Evolutionary conservation across 2,797 vertebrate genomes (phyloP).

Genomic region (Enteromius afrohamiltoni): DNA sequence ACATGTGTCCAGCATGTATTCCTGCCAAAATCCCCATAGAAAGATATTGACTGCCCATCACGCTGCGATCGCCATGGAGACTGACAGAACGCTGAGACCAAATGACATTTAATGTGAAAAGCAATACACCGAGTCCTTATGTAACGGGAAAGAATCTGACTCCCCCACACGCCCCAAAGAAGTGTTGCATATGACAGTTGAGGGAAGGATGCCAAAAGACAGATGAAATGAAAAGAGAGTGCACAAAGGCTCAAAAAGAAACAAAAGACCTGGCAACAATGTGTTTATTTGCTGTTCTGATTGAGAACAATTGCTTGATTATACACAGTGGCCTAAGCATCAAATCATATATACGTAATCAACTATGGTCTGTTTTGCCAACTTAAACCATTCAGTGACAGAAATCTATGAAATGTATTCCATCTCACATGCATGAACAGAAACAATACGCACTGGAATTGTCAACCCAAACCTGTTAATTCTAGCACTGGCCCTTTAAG

Average conservation of each 20-base stretch:
- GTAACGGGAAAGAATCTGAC: constrained; percentile 32
- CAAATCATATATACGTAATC: constrained; percentile 1
- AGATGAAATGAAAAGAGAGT: constrained; percentile 21
- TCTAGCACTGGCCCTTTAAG: constrained; percentile 70
- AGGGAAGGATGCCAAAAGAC: constrained; percentile 18
- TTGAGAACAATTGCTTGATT: constrained; percentile 44
- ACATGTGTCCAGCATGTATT: constrained; percentile 14
- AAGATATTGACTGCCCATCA: constrained; percentile 52
- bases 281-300: constrained; percentile 23
- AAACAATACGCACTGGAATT: constrained; percentile 52
- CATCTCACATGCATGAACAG: constrained; percentile 52
- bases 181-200: constrained; percentile 32
- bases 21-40: constrained; percentile 32
- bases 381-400: not conserved
- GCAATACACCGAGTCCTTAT: constrained; percentile 29
- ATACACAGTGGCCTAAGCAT: constrained; percentile 27
- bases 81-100: constrained; percentile 54
- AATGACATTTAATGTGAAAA: constrained; percentile 57
- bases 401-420: not conserved
- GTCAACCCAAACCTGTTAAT: constrained; percentile 58
- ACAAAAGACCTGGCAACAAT: not conserved
- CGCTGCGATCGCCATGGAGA: constrained; percentile 56
- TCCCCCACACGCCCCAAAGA: constrained; percentile 23
- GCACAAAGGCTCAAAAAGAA: constrained; percentile 25
- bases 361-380: constrained; percentile 5